A percentile compares a stretch with the other conserved stretches of the same genome.
These are phyloP conservation scores for Drosophila miranda DNA, from an alignment of 1,140 invertebrate species.

Conservation along the genomic window DNA sequence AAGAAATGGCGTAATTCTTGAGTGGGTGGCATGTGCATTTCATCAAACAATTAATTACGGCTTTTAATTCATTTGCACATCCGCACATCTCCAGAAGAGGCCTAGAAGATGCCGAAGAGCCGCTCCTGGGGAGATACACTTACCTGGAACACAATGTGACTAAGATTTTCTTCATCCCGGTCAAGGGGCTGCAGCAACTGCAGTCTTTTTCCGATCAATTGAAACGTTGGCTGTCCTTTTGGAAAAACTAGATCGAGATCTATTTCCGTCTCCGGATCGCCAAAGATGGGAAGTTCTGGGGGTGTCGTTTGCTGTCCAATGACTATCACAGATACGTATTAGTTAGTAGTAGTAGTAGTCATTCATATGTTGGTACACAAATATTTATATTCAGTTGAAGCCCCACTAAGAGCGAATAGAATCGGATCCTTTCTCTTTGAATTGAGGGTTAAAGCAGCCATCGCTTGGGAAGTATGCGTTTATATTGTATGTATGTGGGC, in stretches of 20 bases:
- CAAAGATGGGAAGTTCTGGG: constrained; percentile 90
- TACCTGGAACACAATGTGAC: constrained; percentile 94
- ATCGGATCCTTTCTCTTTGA: constrained; percentile 63
- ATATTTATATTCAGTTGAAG: constrained; percentile 1
- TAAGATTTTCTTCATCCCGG: constrained; percentile 92
- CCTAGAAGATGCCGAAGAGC: neutral
- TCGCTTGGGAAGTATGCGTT: constrained; percentile 14
- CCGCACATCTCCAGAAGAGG: no score
- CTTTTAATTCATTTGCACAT: no score
- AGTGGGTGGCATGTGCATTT: neutral
- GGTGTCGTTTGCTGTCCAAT: constrained; percentile 91
- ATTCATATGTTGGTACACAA: no score
- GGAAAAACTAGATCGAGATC: constrained; percentile 90
- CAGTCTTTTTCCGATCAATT: constrained; percentile 91
- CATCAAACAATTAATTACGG: no score
- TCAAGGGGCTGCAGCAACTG: constrained; percentile 91
- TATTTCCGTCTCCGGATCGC: constrained; percentile 91
- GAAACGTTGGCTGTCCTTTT: constrained; percentile 89
- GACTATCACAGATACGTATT: constrained; percentile 84
- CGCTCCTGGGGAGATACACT: constrained; percentile 10
- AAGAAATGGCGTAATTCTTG: constrained; percentile 25
- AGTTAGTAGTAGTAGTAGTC: no score
- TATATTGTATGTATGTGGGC: constrained; percentile 1
- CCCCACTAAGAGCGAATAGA: no score
- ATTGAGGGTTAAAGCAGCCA: constrained; percentile 42